phyloP scores from a whole-genome alignment of 2,888 invertebrate genomes.

The Epirrhoe tristata region DNA sequence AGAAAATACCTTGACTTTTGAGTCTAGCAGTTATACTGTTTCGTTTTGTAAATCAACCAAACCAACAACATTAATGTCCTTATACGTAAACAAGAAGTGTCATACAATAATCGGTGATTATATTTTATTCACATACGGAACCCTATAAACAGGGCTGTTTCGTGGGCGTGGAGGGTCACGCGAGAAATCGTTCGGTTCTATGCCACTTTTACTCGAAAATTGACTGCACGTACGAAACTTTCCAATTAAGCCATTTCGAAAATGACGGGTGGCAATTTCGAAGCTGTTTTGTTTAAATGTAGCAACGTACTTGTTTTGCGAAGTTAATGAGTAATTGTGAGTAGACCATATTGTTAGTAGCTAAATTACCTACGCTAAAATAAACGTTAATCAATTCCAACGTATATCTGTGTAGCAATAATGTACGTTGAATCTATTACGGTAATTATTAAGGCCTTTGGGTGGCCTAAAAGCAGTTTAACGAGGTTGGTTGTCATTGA shows the following conservation, averaged over 20 bases:
- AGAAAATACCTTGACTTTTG: too few relatives aligned
- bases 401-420: background rate
- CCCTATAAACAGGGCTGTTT: constrained; percentile 52
- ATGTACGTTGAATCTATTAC: background rate
- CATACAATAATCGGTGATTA: too few relatives aligned
- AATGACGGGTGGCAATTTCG: constrained; percentile 63
- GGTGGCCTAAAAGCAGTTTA: background rate
- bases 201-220: constrained; percentile 54
- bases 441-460: background rate
- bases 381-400: background rate
- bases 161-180: constrained; percentile 69
- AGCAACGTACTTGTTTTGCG: constrained; percentile 56
- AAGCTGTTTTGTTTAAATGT: constrained; percentile 40
- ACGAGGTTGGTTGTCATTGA: too few relatives aligned
- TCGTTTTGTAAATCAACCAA: too few relatives aligned
- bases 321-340: constrained; percentile 31
- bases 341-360: constrained; percentile 30
- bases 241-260: constrained; percentile 80
- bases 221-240: constrained; percentile 62
- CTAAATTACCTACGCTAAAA: constrained; percentile 15
- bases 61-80: too few relatives aligned
- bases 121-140: background rate
- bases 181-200: constrained; percentile 68
- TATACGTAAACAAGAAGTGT: too few relatives aligned
- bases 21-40: too few relatives aligned